phyloP scores from a whole-genome alignment of 2,888 invertebrate species.

The Yponomeuta sedellus region DNA sequence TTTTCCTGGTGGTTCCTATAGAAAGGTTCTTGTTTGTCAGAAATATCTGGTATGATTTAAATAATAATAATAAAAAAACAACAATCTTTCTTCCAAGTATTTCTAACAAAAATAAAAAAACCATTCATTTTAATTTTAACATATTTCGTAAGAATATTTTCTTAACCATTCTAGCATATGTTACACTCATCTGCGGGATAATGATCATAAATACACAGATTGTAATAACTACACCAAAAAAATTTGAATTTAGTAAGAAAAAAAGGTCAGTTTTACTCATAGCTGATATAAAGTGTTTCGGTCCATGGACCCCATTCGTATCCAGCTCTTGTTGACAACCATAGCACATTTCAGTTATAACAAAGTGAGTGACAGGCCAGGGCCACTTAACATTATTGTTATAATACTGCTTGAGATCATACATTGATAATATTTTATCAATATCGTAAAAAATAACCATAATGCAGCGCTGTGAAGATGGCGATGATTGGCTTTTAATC shows the following conservation, averaged over 20 bases:
- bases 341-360: conserved; percentile 4
- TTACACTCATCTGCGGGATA: conserved; percentile 9
- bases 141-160: too few species aligned
- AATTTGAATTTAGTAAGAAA: not conserved
- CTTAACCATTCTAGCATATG: conserved; percentile 4
- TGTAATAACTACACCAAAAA: conserved; percentile 13
- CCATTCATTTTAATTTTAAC: too few species aligned
- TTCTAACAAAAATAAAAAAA: too few species aligned
- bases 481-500: not conserved
- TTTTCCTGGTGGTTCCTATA: too few species aligned
- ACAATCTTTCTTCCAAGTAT: too few species aligned
- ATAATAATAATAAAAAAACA: too few species aligned
- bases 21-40: too few species aligned
- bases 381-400: not conserved
- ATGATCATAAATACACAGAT: conserved; percentile 13
- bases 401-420: conserved; percentile 9
- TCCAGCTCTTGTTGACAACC: not conserved
- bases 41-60: too few species aligned
- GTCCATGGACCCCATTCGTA: not conserved
- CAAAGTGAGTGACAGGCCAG: conserved; percentile 4
- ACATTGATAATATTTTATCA: too few species aligned
- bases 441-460: too few species aligned
- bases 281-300: conserved; percentile 10
- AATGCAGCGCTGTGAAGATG: not conserved
- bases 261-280: conserved; percentile 12